A percentile compares a stretch with the other conserved stretches of the same genome.
These are phyloP conservation scores for Pagetopsis macropterus DNA, from an alignment of 2,797 vertebrate species.

Conservation along the genomic window DNA sequence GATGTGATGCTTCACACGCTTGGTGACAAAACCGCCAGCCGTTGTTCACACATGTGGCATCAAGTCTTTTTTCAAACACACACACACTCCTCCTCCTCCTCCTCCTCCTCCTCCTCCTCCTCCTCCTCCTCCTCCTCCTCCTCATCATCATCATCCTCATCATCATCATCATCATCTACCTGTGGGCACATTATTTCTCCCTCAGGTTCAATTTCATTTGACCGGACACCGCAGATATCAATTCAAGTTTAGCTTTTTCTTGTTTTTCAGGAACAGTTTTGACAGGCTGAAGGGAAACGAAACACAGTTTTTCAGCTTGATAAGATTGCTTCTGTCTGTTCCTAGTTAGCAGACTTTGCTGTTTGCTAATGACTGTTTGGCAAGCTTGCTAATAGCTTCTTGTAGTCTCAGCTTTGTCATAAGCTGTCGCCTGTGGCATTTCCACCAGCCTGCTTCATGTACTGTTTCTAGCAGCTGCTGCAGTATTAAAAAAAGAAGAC, in stretches of 20 bases:
- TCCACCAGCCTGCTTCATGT: constrained; percentile 40
- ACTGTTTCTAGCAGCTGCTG: constrained; percentile 48
- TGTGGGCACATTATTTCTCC: constrained; percentile 42
- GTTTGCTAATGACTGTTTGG: constrained; percentile 62
- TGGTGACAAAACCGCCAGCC: constrained; percentile 64
- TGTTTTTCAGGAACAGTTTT: constrained; percentile 54
- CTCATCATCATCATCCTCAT: constrained; percentile 1
- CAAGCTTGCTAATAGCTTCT: constrained; percentile 55
- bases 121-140: no score
- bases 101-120: no score
- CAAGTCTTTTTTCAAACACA: constrained; percentile 29
- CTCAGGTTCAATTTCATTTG: constrained; percentile 38
- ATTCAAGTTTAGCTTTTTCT: constrained; percentile 31
- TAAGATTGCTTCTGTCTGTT: constrained; percentile 49
- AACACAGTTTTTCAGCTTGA: constrained; percentile 32
- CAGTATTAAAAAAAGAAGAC: constrained; percentile 5
- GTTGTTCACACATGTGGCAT: constrained; percentile 59
- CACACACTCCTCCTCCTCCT: neutral
- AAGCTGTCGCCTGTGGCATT: constrained; percentile 60
- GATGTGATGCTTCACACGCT: constrained; percentile 75
- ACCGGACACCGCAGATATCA: constrained; percentile 46
- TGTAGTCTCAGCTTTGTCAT: constrained; percentile 58
- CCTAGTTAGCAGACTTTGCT: constrained; percentile 43
- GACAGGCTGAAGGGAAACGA: constrained; percentile 28
- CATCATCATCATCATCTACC: constrained; percentile 6